These are phyloP conservation scores for Fragum whitleyi DNA, from an alignment of 2,888 invertebrate genomes.

Conservation along the genomic window DNA sequence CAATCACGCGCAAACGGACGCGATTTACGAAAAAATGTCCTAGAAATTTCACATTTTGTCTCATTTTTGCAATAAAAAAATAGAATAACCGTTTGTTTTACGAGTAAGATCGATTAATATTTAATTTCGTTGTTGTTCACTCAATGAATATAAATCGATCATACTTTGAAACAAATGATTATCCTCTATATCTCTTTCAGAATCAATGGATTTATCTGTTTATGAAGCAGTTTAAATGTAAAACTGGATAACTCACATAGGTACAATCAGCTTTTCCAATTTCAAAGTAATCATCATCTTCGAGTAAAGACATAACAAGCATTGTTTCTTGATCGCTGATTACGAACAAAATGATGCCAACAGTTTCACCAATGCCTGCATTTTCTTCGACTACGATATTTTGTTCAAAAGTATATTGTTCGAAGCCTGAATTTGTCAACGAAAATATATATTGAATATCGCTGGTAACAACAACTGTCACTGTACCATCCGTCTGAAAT, in stretches of 20 bases:
- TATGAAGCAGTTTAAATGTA: no score
- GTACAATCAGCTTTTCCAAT: background rate
- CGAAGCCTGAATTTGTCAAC: conserved; percentile 7
- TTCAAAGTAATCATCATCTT: background rate
- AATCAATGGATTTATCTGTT: no score
- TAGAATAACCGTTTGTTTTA: no score
- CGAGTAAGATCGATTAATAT: no score
- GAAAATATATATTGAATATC: conserved; percentile 4
- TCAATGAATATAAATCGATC: no score
- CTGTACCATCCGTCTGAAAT: conserved; percentile 25
- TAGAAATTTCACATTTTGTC: no score
- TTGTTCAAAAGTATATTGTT: background rate
- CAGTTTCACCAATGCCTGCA: background rate
- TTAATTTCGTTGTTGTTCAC: no score
- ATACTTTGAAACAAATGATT: no score
- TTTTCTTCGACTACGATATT: conserved; percentile 35
- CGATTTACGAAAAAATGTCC: no score
- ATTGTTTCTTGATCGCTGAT: background rate
- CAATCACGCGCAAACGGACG: no score
- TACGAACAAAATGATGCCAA: conserved; percentile 19
- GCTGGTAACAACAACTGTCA: conserved; percentile 27
- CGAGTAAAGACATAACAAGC: background rate
- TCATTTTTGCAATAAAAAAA: no score
- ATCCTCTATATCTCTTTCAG: no score
- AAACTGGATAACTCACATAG: conserved; percentile 9